Evolutionary conservation across 2,888 invertebrate species (phyloP).

Genomic region (Dermolepida albohirtum): DNA sequence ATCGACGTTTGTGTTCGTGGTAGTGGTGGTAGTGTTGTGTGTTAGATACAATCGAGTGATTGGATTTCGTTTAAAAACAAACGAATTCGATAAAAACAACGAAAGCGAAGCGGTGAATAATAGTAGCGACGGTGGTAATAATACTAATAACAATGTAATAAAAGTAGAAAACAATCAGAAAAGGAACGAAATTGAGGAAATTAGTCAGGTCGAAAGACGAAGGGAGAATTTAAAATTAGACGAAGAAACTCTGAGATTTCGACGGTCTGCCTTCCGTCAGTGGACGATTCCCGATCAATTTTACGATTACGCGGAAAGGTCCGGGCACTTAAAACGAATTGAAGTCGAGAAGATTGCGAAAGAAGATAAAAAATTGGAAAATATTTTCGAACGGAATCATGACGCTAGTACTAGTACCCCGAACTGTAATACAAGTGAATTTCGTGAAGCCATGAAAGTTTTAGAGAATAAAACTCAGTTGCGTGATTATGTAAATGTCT

Average conservation of each 20-base stretch:
- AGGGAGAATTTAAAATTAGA: slow-evolving; percentile 18
- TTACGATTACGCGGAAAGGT: slow-evolving; percentile 37
- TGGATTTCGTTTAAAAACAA: slow-evolving; percentile 5
- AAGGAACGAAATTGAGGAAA: slow-evolving; percentile 28
- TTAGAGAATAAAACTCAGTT: slow-evolving; percentile 12
- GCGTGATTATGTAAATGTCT: slow-evolving; percentile 26
- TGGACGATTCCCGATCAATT: slow-evolving; percentile 40
- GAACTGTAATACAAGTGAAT: too few relatives aligned
- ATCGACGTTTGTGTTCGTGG: not conserved
- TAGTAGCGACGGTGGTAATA: not conserved
- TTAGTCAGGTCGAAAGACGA: slow-evolving; percentile 28
- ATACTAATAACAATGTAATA: slow-evolving; percentile 22
- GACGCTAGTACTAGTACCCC: not conserved
- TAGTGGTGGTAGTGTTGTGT: slow-evolving; percentile 3
- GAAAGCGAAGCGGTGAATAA: slow-evolving; percentile 7
- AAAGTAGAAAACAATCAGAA: slow-evolving; percentile 28
- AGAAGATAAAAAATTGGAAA: slow-evolving; percentile 30
- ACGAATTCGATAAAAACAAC: not conserved
- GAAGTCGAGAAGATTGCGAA: slow-evolving; percentile 33
- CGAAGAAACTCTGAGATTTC: not conserved
- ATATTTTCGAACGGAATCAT: slow-evolving; percentile 15
- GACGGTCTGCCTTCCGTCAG: not conserved
- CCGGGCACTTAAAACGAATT: slow-evolving; percentile 23
- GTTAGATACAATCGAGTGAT: not conserved
- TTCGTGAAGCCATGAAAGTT: not conserved